Conservation (phyloP, 2,888 invertebrate species). For the Stenolophus ochropezus region DNA sequence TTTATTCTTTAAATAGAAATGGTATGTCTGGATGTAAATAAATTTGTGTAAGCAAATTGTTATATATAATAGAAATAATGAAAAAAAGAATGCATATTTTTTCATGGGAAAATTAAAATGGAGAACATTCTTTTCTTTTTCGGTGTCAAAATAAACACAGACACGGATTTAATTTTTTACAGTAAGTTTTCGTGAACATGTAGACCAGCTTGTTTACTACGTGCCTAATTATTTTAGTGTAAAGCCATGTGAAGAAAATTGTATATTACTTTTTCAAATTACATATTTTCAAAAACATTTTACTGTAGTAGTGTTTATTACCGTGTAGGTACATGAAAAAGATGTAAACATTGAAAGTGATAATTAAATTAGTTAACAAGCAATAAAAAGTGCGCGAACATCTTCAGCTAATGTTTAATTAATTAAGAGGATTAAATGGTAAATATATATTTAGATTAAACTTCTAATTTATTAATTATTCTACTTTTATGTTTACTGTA, state of each 20-base stretch:
- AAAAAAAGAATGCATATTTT: neutral
- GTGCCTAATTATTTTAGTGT: neutral
- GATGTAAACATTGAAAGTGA: neutral
- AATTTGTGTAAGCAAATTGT: neutral
- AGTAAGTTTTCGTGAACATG: constrained; percentile 2
- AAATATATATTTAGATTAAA: neutral
- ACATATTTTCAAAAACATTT: neutral
- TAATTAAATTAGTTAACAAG: neutral
- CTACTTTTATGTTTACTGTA: neutral
- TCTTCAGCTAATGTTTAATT: neutral
- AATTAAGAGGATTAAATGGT: neutral
- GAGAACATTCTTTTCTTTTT: neutral
- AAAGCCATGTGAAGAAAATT: neutral
- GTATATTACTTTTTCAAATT: neutral
- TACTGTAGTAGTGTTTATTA: neutral
- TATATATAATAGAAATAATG: constrained; percentile 34
- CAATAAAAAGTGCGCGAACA: neutral
- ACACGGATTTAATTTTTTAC: constrained; percentile 1
- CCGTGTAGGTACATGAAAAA: neutral
- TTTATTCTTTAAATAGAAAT: too few relatives aligned
- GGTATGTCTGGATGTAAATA: too few relatives aligned
- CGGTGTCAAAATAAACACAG: neutral
- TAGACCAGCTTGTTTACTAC: neutral
- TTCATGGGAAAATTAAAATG: neutral
- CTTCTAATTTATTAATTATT: neutral